Conservation (phyloP, 1,140 invertebrate genomes). For the Sinella curviseta region DNA sequence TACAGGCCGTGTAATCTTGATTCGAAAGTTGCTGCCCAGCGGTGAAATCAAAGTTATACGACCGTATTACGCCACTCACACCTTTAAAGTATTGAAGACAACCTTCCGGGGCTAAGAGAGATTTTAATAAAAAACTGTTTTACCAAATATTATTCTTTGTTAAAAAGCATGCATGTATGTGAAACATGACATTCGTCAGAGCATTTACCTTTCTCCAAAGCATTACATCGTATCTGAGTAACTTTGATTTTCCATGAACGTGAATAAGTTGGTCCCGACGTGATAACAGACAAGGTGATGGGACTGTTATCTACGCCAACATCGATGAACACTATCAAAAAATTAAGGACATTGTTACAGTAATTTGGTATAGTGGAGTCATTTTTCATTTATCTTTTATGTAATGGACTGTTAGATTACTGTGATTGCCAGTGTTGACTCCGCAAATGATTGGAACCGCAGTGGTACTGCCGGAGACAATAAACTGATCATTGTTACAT, state of each 20-base stretch:
- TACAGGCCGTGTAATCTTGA: slow-evolving; percentile 83
- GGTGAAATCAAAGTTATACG: slow-evolving; percentile 77
- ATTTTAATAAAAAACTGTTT: background rate
- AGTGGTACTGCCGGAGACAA: slow-evolving; percentile 77
- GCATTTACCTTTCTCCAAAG: slow-evolving; percentile 65
- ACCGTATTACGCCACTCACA: slow-evolving; percentile 73
- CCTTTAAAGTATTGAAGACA: slow-evolving; percentile 81
- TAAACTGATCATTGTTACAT: slow-evolving; percentile 80
- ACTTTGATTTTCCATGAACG: slow-evolving; percentile 78
- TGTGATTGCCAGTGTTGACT: slow-evolving; percentile 77
- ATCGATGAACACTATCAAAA: slow-evolving; percentile 74
- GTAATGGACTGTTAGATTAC: too few species aligned
- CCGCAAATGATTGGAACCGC: slow-evolving; percentile 75
- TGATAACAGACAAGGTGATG: slow-evolving; percentile 74
- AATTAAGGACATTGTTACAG: background rate
- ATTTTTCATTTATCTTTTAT: too few species aligned
- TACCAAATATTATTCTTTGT: slow-evolving; percentile 36
- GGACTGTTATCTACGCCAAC: slow-evolving; percentile 70
- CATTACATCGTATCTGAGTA: slow-evolving; percentile 73
- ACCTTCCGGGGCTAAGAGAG: slow-evolving; percentile 69
- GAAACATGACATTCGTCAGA: background rate
- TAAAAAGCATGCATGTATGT: slow-evolving; percentile 45
- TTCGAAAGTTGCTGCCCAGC: slow-evolving; percentile 79
- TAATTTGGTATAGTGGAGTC: too few species aligned
- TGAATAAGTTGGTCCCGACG: slow-evolving; percentile 70